phyloP scores from a whole-genome alignment of 1,140 invertebrate species.

The Frieseomelitta varia region DNA sequence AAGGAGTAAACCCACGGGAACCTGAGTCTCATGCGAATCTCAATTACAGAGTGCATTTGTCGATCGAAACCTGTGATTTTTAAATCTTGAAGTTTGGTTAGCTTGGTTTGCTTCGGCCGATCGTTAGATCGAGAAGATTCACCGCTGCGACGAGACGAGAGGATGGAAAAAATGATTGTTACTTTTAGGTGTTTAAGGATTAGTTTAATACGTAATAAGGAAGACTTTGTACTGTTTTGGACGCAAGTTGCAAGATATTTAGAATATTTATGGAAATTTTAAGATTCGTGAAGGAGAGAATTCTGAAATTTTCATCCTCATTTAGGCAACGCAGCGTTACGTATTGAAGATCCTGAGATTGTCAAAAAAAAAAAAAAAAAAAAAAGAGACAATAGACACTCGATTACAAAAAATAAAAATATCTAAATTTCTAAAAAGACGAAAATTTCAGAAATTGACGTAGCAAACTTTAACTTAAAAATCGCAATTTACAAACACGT shows the following conservation, averaged over 20 bases:
- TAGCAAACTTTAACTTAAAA: background rate
- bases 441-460: background rate
- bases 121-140: background rate
- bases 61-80: background rate
- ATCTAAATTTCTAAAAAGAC: background rate
- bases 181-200: background rate
- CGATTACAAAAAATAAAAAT: background rate
- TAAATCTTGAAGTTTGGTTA: background rate
- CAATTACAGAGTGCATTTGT: background rate
- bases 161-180: background rate
- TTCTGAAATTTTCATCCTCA: background rate
- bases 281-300: background rate
- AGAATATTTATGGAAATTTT: background rate
- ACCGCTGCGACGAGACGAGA: no score
- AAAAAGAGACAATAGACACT: background rate
- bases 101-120: background rate
- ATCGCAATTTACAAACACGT: no score
- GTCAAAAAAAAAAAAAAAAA: no score
- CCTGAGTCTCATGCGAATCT: background rate
- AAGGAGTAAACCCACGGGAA: background rate
- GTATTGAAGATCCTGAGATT: background rate
- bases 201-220: no score
- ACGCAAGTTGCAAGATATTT: background rate
- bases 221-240: no score
- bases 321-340: no score